Evolutionary conservation across 2,888 invertebrate species (phyloP), one percentile per base, ranked within the genome.

Genomic region (Leptinotarsa tumamoca): DNA sequence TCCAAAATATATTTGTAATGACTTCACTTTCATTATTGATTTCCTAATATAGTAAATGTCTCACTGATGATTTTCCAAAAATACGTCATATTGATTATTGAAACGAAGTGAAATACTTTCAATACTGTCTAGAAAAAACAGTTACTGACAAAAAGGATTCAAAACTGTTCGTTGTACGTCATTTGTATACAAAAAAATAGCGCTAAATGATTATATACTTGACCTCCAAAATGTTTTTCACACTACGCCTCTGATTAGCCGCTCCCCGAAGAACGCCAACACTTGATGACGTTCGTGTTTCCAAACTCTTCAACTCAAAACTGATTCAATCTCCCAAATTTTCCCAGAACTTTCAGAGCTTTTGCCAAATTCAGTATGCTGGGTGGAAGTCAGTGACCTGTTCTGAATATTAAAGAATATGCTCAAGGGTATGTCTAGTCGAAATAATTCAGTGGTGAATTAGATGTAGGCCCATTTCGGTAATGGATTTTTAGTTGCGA

Each of bases 201-300:
- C 10, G 3, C 43, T 43, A 43, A 43, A 10, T 43, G 3, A 10
- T 43, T 43, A 43, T 10, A 43, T 43, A 43, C 3, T 43, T 43
- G 3, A 58, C 21, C 14, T 58, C 21, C 27, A 61, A 23, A 23
- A 15, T 21, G 21, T 4, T 61, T 21, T 43, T 13, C 18, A 17
- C 3, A 15, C 43, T 43, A 63, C 63, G 43, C 63, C 63, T n/a
- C 63, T 63, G 63, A 63, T 14, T n/a, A 33, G 43, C 33, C 63
- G 73, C 73, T 75, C 72, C 73, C 74, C 74, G 58, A 73, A 68
- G 67, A 81, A 82, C 80, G 77, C 79, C 77, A 78, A 80, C 80
- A 80, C 82, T 78, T 75, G 79, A 78, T 80, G 80, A 79, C 81
- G 79, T 73, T 79, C 78, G 79, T 75, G 78, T 77, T 73, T 73